Percentiles rank a stretch among this genome's conserved stretches.
Evolutionary conservation across 2,797 vertebrate genomes (phyloP).

Genomic region (Sciurus carolinensis): DNA sequence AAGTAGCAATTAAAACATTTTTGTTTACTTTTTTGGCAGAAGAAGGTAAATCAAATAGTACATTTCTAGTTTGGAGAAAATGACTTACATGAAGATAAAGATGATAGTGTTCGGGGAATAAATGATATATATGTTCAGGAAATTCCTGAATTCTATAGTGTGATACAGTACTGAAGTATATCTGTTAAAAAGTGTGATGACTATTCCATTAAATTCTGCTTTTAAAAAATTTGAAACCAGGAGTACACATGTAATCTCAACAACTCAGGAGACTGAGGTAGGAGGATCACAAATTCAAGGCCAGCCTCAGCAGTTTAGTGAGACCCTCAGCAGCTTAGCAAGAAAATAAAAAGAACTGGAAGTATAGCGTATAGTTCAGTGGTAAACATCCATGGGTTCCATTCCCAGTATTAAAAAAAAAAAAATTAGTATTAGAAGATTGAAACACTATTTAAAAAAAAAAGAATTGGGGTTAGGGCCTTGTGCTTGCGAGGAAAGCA

Average conservation of each 20-base stretch:
- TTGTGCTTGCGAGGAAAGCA: no score
- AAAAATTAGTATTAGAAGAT: no score
- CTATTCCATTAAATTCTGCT: constrained; percentile 81
- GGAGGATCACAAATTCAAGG: no score
- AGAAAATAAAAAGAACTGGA: no score
- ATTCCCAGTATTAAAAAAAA: no score
- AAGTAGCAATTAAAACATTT: constrained; percentile 21
- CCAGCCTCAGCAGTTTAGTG: no score
- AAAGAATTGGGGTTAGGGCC: constrained; percentile 47
- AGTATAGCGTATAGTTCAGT: no score
- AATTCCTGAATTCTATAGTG: constrained; percentile 86
- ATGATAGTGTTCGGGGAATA: constrained; percentile 85
- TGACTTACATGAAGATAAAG: constrained; percentile 85
- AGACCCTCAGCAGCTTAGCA: no score
- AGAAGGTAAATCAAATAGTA: constrained; percentile 71
- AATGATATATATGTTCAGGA: constrained; percentile 84
- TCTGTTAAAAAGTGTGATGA: constrained; percentile 80
- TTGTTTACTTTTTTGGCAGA: constrained; percentile 32
- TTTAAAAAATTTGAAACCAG: constrained; percentile 45
- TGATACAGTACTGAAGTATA: constrained; percentile 83
- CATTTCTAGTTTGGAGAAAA: constrained; percentile 83
- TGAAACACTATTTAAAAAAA: no score
- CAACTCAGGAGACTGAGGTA: no score
- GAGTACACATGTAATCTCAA: no score
- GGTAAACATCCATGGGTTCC: no score